A percentile compares a stretch with the other conserved stretches of the same genome.
Conservation (phyloP, 2,113 vertebrate species). For the Globicephala melas region DNA sequence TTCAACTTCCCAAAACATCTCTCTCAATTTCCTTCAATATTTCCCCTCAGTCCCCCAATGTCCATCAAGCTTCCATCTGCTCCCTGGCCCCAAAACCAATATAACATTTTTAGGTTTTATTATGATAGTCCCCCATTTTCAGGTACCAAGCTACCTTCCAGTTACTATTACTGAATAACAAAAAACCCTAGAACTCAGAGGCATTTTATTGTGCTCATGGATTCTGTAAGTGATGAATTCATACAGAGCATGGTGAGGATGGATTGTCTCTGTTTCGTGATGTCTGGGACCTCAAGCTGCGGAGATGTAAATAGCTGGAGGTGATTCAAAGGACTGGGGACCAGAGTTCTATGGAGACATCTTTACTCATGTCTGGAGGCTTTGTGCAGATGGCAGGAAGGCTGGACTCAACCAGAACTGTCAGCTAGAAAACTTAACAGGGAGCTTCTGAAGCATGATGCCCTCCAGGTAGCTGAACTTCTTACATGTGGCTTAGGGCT, state of each 20-base stretch:
- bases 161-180: background rate
- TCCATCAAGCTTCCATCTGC: background rate
- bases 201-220: background rate
- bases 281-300: background rate
- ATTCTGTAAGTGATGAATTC: background rate
- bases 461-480: background rate
- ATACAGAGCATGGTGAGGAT: background rate
- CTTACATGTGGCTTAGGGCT: background rate
- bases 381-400: background rate
- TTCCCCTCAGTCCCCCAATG: background rate
- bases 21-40: background rate
- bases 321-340: background rate
- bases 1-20: background rate
- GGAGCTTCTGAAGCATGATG: background rate
- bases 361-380: background rate
- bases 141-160: background rate
- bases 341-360: background rate
- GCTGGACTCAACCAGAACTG: background rate
- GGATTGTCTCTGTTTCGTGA: background rate
- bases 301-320: background rate
- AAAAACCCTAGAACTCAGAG: background rate
- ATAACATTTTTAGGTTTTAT: background rate
- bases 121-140: background rate
- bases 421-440: background rate
- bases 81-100: background rate